Base-by-base conservation (phyloP, 1,140 invertebrate species). In the Aradophagus sp. region DNA sequence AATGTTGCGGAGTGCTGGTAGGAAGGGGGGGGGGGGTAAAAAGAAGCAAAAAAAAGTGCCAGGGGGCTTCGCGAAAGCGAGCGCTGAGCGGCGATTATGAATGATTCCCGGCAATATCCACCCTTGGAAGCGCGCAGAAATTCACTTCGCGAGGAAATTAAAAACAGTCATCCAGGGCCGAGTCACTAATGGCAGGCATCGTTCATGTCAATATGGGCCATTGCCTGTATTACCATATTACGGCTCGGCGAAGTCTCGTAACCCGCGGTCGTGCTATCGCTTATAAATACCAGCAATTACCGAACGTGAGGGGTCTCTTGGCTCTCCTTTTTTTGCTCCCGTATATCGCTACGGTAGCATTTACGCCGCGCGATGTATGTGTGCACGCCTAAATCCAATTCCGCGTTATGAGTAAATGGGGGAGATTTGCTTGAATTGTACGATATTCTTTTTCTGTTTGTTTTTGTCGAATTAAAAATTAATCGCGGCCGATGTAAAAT, bases 161-260 rank as follows among this genome's bases (percentile, higher is more conserved):
- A 85, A 86, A 86, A 85, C 82, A 82, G 82, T 85, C 82, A 80
- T 80, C 77, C 79, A 76, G 74, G 73, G 78, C 68, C 76, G 76
- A 73, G 74, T 76, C 71, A 76, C 79, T 84, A 86, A 86, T 85
- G 81, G 81, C 79, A 65, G 67, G 78, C 84, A 86, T 85, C 83
- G 83, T 86, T 86, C 84, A 86, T 83, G 84, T 86, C 84, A 86
- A 86, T 85, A 86, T 86, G 84, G 82, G 65, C 83, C 83, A 86
- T 85, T 86, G 83, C 83, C 68, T 77, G 77, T 84, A 86, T 86
- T 86, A 86, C 82, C 83, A 86, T 86, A 86, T 82, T 84, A 82
- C 77, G 74, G 68, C 78, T 76, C 55, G 74, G 76, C 62, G 76
- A 69, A 77, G 65, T 71, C 71, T 76, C 63, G 63, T 75, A 65